Conservation (phyloP, 2,113 vertebrate genomes). For the Dinomys branickii region DNA sequence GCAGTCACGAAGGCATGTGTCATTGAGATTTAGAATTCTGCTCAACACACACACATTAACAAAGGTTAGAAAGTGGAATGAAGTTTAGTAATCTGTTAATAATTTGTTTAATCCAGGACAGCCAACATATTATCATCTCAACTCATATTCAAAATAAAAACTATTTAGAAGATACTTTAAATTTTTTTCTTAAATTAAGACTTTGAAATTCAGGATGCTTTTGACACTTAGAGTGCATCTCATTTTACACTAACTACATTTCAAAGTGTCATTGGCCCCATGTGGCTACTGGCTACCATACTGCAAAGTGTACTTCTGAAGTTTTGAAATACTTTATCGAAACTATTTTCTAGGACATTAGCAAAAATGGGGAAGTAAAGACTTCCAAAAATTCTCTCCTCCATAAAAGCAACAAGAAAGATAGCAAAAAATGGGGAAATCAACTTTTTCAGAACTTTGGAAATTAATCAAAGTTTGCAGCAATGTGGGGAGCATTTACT, state of each 20-base stretch:
- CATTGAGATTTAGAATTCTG: background rate
- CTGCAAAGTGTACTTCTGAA: background rate
- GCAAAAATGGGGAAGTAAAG: background rate
- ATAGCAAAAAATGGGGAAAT: background rate
- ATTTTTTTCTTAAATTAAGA: background rate
- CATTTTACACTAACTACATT: background rate
- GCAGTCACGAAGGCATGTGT: background rate
- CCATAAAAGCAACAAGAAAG: background rate
- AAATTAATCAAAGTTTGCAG: constrained; percentile 10
- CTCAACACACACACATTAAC: background rate
- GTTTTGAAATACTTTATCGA: background rate
- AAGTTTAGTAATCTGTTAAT: background rate
- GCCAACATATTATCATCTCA: background rate
- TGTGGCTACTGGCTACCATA: background rate
- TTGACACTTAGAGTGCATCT: background rate
- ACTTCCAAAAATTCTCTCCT: background rate
- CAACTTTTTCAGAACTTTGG: constrained; percentile 43
- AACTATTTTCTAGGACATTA: background rate
- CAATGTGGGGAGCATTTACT: background rate
- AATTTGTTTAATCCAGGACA: background rate
- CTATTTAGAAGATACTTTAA: background rate
- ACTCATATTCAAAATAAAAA: background rate
- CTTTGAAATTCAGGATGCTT: background rate
- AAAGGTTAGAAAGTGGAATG: background rate
- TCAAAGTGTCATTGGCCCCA: background rate